A percentile compares a stretch with the other conserved stretches of the same genome.
These are phyloP conservation scores for Hydractinia symbiolongicarpus DNA, from an alignment of 30 jellyfish, hydroid and myxozoan species.

Conservation along the genomic window DNA sequence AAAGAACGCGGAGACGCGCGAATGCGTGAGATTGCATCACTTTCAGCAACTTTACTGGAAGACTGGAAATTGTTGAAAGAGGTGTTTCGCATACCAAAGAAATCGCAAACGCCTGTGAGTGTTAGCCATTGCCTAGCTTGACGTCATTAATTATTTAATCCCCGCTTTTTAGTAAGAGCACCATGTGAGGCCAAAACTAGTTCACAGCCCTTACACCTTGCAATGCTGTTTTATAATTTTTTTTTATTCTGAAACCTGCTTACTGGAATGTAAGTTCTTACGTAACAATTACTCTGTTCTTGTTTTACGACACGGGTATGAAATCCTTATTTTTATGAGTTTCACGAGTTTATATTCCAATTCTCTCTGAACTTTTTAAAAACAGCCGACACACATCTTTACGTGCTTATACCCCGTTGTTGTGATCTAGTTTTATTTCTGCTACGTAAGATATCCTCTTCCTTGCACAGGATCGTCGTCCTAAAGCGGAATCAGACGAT, in stretches of 20 bases:
- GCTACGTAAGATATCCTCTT: not conserved
- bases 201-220: no score
- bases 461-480: constrained; percentile 25
- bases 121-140: not conserved
- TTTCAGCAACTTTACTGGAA: constrained; percentile 60
- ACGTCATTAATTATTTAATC: not conserved
- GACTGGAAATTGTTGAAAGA: constrained; percentile 77
- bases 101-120: constrained; percentile 82
- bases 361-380: no score
- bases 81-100: constrained; percentile 85
- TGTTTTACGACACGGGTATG: no score
- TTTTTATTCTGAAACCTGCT: no score
- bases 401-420: not conserved
- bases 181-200: no score
- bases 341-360: no score
- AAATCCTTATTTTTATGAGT: no score
- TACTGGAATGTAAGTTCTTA: no score
- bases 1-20: constrained; percentile 46
- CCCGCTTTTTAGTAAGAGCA: not conserved
- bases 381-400: no score
- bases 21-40: constrained; percentile 45
- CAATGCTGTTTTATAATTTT: no score
- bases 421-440: not conserved
- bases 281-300: no score
- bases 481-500: constrained; percentile 28